Evolutionary conservation across 2,113 vertebrate genomes (phyloP).

Genomic region (Podocnemis expansa): DNA sequence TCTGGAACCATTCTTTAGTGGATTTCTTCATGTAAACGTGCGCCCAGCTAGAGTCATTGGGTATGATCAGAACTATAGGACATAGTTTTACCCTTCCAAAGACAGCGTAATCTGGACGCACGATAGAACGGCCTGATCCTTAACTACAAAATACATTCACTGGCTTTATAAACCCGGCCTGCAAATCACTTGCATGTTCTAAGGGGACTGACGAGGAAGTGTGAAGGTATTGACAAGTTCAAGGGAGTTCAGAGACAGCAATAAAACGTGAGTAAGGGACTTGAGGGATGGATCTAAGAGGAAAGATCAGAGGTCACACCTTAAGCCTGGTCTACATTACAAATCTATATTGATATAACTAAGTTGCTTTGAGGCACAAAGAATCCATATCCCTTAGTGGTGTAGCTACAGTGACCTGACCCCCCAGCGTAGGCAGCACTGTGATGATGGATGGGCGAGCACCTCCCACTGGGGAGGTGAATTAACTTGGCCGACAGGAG

Average conservation of each 20-base stretch:
- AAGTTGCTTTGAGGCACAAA: too few species aligned
- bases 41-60: background rate
- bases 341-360: too few species aligned
- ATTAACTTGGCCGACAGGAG: too few species aligned
- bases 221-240: background rate
- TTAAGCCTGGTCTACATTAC: too few species aligned
- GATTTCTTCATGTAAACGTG: background rate
- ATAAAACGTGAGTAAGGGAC: background rate
- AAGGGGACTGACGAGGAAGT: background rate
- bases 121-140: too few species aligned
- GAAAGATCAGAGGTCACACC: background rate
- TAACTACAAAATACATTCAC: background rate
- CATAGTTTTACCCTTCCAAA: too few species aligned
- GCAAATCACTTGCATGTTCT: background rate
- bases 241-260: background rate
- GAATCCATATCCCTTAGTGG: too few species aligned
- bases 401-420: too few species aligned
- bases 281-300: background rate
- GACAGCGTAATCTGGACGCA: background rate
- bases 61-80: background rate
- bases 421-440: too few species aligned
- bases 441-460: too few species aligned
- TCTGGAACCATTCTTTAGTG: accelerated
- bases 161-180: background rate
- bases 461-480: too few species aligned